Percentiles rank a stretch among this genome's conserved stretches.
Evolutionary conservation across 2,797 vertebrate genomes (phyloP).

Genomic region (Choloepus didactylus): DNA sequence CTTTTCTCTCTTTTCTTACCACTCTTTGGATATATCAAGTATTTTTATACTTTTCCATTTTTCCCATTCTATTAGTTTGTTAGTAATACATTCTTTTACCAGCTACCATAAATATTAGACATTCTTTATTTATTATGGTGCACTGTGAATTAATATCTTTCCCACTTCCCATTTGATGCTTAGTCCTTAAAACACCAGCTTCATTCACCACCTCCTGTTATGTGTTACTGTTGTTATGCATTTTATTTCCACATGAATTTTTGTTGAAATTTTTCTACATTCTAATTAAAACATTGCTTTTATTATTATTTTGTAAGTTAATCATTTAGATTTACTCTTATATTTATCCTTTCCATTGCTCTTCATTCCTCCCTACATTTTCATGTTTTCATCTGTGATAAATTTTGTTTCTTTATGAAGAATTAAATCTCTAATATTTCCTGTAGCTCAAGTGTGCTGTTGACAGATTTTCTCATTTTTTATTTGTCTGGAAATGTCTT

Average conservation of each 20-base stretch:
- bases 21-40: background rate
- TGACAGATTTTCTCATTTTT: background rate
- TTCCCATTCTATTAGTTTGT: background rate
- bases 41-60: background rate
- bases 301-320: background rate
- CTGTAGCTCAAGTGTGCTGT: background rate
- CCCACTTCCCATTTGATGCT: background rate
- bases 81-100: background rate
- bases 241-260: background rate
- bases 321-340: background rate
- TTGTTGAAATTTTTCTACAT: background rate
- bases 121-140: background rate
- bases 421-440: background rate
- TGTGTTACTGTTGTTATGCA: background rate
- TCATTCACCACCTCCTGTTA: background rate
- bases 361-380: background rate
- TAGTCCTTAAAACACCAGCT: background rate
- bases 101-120: background rate
- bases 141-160: background rate
- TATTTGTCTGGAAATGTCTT: background rate
- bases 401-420: slow-evolving; percentile 6
- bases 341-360: background rate
- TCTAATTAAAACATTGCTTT: background rate
- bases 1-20: background rate
- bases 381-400: background rate